Conservation (phyloP, 2,113 vertebrate genomes). For the Pan troglodytes region NHGRI_mPanTro3-v2.1_pri NC_072409.2:105507001-105507500, state of each 20-base stretch:
- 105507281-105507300: slow-evolving; percentile 63
- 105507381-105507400: not conserved
- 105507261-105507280: slow-evolving; percentile 78
- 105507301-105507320: slow-evolving; percentile 58
- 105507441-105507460: not conserved
- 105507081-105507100: slow-evolving; percentile 87
- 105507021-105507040: slow-evolving; percentile 85
- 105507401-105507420: not conserved
- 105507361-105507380: not conserved
- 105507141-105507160: slow-evolving; percentile 84
- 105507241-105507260: slow-evolving; percentile 74
- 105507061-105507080: slow-evolving; percentile 83
- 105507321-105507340: not conserved
- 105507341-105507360: not conserved
- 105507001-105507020: slow-evolving; percentile 86
- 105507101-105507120: slow-evolving; percentile 87
- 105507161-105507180: slow-evolving; percentile 74
- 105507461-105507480: not conserved
- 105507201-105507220: slow-evolving; percentile 79
- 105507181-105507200: slow-evolving; percentile 87
- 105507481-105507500: not conserved
- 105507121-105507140: slow-evolving; percentile 89
- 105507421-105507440: not conserved
- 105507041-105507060: slow-evolving; percentile 76
- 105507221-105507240: slow-evolving; percentile 75